phyloP scores from a whole-genome alignment of 2,888 invertebrate genomes.

The Erebia epiphron region DNA sequence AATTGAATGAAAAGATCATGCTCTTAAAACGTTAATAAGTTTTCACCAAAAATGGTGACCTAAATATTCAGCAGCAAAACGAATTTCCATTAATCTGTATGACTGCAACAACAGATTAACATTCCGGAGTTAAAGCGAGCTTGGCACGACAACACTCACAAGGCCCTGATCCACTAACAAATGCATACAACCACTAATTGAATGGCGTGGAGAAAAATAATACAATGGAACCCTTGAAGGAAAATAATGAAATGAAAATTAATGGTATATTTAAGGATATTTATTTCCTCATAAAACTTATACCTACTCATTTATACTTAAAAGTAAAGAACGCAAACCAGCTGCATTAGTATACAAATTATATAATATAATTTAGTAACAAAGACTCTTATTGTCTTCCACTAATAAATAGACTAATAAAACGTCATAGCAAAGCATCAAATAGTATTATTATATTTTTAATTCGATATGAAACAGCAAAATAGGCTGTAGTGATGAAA shows the following conservation, averaged over 20 bases:
- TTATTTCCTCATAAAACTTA: too few species aligned
- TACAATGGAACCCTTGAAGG: not conserved
- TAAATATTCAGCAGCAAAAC: slow-evolving; percentile 44
- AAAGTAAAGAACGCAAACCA: too few species aligned
- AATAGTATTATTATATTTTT: too few species aligned
- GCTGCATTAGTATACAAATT: too few species aligned
- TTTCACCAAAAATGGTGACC: slow-evolving; percentile 6
- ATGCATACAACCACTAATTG: not conserved
- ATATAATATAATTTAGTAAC: too few species aligned
- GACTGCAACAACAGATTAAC: slow-evolving; percentile 51
- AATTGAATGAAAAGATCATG: not conserved
- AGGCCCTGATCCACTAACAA: slow-evolving; percentile 9
- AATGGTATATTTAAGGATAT: too few species aligned
- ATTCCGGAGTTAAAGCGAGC: slow-evolving; percentile 43
- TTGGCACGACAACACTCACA: slow-evolving; percentile 50
- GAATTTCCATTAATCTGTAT: slow-evolving; percentile 32
- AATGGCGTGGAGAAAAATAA: not conserved
- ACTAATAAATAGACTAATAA: too few species aligned
- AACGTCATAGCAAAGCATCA: too few species aligned
- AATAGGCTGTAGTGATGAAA: too few species aligned
- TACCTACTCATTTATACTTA: too few species aligned
- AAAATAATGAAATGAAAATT: not conserved
- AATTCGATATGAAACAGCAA: too few species aligned
- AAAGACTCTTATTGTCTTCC: too few species aligned
- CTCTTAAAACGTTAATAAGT: not conserved